Conservation (phyloP, 2,797 vertebrate species). For the Microhierax caerulescens region DNA sequence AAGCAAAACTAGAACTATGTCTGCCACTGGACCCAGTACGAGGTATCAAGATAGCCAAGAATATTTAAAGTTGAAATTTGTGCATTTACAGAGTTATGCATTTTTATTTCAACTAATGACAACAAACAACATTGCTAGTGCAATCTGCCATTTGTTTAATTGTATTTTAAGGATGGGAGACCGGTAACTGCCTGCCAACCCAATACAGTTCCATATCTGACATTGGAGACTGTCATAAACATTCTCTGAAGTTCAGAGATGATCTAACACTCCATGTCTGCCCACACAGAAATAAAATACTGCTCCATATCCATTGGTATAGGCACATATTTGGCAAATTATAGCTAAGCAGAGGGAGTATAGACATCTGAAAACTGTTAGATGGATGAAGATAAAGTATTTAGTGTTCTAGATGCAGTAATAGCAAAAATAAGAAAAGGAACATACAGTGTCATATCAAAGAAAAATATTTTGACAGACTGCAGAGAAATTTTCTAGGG, state of each 20-base stretch:
- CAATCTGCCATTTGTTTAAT: not conserved
- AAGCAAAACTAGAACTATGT: not conserved
- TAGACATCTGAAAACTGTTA: not conserved
- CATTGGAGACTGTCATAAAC: not conserved
- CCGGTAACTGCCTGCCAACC: not conserved
- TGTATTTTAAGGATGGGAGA: not conserved
- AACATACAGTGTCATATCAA: not conserved
- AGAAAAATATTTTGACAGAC: slow-evolving; percentile 51
- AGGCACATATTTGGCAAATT: not conserved
- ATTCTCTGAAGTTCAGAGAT: not conserved
- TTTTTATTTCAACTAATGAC: not conserved
- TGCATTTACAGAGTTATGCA: not conserved
- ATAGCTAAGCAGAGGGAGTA: not conserved
- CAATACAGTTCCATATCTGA: not conserved
- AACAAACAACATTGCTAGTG: not conserved
- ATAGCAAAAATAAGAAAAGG: slow-evolving; percentile 6
- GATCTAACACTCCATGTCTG: not conserved
- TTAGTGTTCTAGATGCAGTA: not conserved
- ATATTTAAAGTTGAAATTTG: not conserved
- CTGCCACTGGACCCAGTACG: accelerated
- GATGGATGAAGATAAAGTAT: not conserved
- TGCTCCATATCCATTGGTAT: not conserved
- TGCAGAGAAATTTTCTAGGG: not conserved
- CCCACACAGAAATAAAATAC: not conserved
- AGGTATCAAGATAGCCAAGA: not conserved